Evolutionary conservation across 2,113 vertebrate genomes (phyloP).

Genomic region (Stomatorhinus ivindoensis): DNA sequence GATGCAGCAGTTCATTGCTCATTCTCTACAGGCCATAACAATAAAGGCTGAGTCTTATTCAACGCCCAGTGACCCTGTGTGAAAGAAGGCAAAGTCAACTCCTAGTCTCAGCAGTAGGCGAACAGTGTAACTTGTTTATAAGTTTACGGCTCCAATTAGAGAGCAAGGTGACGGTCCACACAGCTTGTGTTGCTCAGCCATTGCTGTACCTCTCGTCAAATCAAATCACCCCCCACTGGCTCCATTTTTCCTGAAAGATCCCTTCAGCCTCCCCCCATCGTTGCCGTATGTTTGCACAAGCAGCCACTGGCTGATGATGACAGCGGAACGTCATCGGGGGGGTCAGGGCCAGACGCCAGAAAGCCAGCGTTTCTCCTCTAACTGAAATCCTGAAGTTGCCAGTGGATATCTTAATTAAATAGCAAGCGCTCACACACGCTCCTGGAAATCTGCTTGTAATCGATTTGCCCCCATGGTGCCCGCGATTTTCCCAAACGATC

Average conservation of each 20-base stretch:
- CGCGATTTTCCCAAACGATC: constrained; percentile 59
- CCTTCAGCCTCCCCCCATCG: neutral
- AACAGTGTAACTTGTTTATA: neutral
- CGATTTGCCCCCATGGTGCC: constrained; percentile 49
- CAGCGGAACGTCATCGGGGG: constrained; percentile 9
- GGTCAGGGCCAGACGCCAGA: neutral
- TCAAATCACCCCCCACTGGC: constrained; percentile 21
- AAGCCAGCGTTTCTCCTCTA: neutral
- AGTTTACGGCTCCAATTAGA: neutral
- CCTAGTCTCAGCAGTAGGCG: neutral
- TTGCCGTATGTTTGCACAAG: neutral
- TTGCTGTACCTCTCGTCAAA: constrained; percentile 24
- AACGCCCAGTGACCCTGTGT: neutral
- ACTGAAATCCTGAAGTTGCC: constrained; percentile 38
- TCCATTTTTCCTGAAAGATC: constrained; percentile 12
- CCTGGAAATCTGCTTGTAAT: constrained; percentile 67
- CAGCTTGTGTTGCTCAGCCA: constrained; percentile 15
- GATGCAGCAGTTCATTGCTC: neutral
- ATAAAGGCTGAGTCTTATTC: neutral
- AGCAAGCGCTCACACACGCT: constrained; percentile 53
- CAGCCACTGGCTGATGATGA: neutral
- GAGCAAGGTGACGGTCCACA: neutral
- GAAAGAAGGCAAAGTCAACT: neutral
- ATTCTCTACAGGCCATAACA: neutral
- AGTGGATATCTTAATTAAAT: constrained; percentile 59